Conservation (phyloP, 1,140 invertebrate genomes). For the Drosophila rhopaloa region DNA sequence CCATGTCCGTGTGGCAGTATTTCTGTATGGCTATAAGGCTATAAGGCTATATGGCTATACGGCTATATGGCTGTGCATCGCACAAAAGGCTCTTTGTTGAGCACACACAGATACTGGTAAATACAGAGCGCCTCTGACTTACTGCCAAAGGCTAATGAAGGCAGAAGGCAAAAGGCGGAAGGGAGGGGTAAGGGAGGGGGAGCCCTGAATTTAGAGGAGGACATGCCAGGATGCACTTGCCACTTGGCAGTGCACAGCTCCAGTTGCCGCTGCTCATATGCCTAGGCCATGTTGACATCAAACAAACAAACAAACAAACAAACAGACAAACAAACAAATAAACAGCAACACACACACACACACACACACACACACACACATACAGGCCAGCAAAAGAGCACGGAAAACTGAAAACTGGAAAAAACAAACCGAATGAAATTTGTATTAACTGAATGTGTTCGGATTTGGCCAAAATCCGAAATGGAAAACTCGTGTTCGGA, state of each 20-base stretch:
- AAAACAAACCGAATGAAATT: conserved; percentile 46
- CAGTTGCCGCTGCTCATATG: conserved; percentile 57
- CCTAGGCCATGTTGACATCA: conserved; percentile 69
- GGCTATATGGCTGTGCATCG: conserved; percentile 6
- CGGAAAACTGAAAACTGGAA: conserved; percentile 25
- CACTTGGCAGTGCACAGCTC: conserved; percentile 62
- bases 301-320: conserved; percentile 74
- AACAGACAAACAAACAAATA: conserved; percentile 28
- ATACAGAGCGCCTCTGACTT: conserved; percentile 65
- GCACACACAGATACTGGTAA: conserved; percentile 29
- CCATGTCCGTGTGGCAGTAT: conserved; percentile 49
- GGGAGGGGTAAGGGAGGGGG: conserved; percentile 4
- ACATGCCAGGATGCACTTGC: conserved; percentile 63
- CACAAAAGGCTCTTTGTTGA: conserved; percentile 70
- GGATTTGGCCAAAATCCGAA: conserved; percentile 20
- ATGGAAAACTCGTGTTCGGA: conserved; percentile 38
- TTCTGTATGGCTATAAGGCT: background rate
- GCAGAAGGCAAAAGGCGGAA: conserved; percentile 30
- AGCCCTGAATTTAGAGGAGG: conserved; percentile 32
- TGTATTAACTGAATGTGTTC: conserved; percentile 52
- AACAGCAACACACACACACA: conserved; percentile 59
- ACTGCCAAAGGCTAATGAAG: conserved; percentile 81
- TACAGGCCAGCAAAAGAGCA: conserved; percentile 61
- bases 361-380: conserved; percentile 32
- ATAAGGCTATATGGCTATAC: background rate